Evolutionary conservation across 1,140 invertebrate species (phyloP), one percentile per base, ranked within the genome.

Genomic region (Neelides sp.): DNA sequence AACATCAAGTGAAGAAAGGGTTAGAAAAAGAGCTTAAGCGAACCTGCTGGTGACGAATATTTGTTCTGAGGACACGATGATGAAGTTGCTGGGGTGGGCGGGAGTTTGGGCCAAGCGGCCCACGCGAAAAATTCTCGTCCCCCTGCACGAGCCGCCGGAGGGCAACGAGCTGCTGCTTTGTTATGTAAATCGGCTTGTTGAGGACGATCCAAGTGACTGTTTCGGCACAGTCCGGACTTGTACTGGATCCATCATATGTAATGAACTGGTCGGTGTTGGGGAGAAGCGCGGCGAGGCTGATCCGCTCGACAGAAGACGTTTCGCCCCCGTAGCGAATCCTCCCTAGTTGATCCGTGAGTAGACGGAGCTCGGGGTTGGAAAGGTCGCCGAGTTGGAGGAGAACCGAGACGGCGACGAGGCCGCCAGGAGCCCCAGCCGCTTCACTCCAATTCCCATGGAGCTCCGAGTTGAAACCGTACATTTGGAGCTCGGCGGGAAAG

Each of bases 181-280:
- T 88, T 64, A 90, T 88, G 73, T 95, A 95, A 66, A 95, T 89
- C 39, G 91, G 92, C 70, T 91, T 92, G 71, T 95, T 95, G 66
- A 93, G 77, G 56, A 96, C 84, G 58, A 95, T 79, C 91, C 92
- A 96, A 30, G 92, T 87, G 8, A 85, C 82, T 15, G 85, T 90
- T 68, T 91, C 86, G 81, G 86, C 88, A 68, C 86, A 90, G 20
- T 84, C 85, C 3, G 92, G 92, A 71, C 89, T 88, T 46, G 92
- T 95, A 26, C 88, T 87, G 40, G 88, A 93, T n/a, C 92, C 92
- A 68, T 96, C 92, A 68, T 96, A 96, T n/a, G 91, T 95, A 71
- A 96, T 88, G 69, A 90, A 96, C 60, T 86, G 80, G 55, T 82
- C 78, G 3, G 89, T 94, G 59, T 84, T 79, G 20, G 90, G 90